Evolutionary conservation across 1,140 invertebrate genomes (phyloP), one percentile per base, ranked within the genome.

Genomic region (Cydia fagiglandana): DNA sequence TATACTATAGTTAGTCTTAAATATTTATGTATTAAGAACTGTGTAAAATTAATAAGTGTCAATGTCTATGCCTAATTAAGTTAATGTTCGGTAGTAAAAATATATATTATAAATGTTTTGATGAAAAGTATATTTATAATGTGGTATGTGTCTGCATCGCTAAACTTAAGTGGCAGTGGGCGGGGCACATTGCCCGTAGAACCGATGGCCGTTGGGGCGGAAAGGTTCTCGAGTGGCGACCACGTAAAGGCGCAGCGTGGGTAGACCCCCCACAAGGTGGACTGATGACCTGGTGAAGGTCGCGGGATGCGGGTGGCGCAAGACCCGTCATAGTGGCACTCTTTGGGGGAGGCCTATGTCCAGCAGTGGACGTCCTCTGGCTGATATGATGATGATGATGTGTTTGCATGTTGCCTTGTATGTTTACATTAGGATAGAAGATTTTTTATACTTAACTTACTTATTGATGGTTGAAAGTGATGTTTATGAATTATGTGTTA

Each of bases 401-500:
- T 61, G 56, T 61, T 20, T 70, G 66, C 66, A 70, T 70, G 66
- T n/a, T 70, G 66, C 66, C 66, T 70, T 70, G 66, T 45, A 70
- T 70, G 66, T 45, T 70, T 70, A 70, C 38, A 70, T 17, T 70
- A 70, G 66, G 38, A 70, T 68, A 70, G 66, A 78, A 78, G 64
- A 76, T 78, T 80, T 78, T 80, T 81, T 81, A 80, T 81, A 77
- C 77, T 81, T 81, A 79, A 82, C 6, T 68, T 70, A 70, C 34
- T 41, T 38, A 70, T 70, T 50, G 17, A 73, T 73, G 47, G 74
- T 82, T 79, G 80, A 80, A 79, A 76, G 79, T 83, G 80, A 86
- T 85, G 75, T 83, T 76, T 76, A 77, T 75, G 75, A 80, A 82
- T 68, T 81, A 74, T 64, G 47, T 64, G 34, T 20, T 56, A 61